phyloP scores from a whole-genome alignment of 2,113 vertebrate genomes.

The Tiliqua scincoides region DNA sequence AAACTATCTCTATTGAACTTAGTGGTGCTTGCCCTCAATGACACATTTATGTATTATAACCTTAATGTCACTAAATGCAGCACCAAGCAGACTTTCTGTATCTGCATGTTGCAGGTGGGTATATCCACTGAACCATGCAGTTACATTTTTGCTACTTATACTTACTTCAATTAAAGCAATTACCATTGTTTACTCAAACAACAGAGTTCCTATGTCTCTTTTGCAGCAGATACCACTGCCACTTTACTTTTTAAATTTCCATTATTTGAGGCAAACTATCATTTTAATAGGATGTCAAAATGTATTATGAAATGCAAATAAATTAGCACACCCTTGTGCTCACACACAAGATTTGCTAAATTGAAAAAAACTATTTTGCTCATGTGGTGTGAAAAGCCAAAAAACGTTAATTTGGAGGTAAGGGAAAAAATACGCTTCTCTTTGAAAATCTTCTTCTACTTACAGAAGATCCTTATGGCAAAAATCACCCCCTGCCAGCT shows the following conservation, averaged over 20 bases:
- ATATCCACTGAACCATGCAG: not conserved
- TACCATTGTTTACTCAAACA: not conserved
- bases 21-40: not conserved
- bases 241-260: slow-evolving; percentile 26
- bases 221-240: slow-evolving; percentile 10
- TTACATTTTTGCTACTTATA: not conserved
- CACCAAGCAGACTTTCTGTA: not conserved
- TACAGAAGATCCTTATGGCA: no score
- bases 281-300: slow-evolving; percentile 22
- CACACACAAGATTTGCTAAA: slow-evolving; percentile 24
- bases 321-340: not conserved
- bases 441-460: no score
- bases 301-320: slow-evolving; percentile 36
- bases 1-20: not conserved
- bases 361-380: slow-evolving; percentile 4
- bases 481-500: no score
- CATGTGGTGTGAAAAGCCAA: slow-evolving; percentile 9
- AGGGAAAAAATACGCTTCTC: no score
- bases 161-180: slow-evolving; percentile 12
- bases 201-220: not conserved
- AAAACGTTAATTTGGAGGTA: slow-evolving; percentile 6
- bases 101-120: not conserved
- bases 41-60: not conserved
- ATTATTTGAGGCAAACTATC: slow-evolving; percentile 25
- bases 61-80: not conserved